These are phyloP conservation scores for Himantopus leucocephalus DNA, from an alignment of 2,113 vertebrate genomes.

Conservation along the genomic window DNA sequence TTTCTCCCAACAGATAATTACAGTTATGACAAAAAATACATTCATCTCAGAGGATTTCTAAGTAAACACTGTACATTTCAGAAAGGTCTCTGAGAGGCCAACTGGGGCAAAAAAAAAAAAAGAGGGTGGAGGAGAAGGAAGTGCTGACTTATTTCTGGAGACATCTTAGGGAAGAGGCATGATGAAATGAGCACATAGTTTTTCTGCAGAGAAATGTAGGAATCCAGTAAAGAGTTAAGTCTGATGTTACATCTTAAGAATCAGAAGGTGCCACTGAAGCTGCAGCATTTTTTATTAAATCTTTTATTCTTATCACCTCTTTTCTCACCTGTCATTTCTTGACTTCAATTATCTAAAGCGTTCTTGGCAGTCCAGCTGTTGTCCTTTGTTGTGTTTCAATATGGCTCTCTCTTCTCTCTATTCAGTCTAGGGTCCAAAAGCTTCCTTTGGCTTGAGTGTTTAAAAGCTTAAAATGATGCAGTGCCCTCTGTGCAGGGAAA, in stretches of 20 bases:
- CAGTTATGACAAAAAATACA: not conserved
- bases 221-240: not conserved
- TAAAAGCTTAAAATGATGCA: not conserved
- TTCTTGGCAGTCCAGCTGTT: not conserved
- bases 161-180: not conserved
- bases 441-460: not conserved
- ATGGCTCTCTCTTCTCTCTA: fast-evolving
- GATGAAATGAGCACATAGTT: not conserved
- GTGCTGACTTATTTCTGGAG: not conserved
- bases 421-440: not conserved
- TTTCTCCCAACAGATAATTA: not conserved
- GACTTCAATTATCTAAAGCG: not conserved
- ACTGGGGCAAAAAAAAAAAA: not conserved
- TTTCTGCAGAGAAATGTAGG: not conserved
- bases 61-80: not conserved
- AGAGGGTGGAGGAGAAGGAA: not conserved
- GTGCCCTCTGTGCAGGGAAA: not conserved
- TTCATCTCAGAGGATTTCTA: not conserved
- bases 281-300: not conserved
- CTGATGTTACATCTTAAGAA: not conserved
- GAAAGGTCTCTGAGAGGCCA: not conserved
- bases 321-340: not conserved
- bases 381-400: not conserved
- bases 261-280: not conserved
- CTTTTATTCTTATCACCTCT: not conserved